These are phyloP conservation scores for Hypomecis atomaria DNA, from an alignment of 2,888 invertebrate genomes.

Conservation along the genomic window DNA sequence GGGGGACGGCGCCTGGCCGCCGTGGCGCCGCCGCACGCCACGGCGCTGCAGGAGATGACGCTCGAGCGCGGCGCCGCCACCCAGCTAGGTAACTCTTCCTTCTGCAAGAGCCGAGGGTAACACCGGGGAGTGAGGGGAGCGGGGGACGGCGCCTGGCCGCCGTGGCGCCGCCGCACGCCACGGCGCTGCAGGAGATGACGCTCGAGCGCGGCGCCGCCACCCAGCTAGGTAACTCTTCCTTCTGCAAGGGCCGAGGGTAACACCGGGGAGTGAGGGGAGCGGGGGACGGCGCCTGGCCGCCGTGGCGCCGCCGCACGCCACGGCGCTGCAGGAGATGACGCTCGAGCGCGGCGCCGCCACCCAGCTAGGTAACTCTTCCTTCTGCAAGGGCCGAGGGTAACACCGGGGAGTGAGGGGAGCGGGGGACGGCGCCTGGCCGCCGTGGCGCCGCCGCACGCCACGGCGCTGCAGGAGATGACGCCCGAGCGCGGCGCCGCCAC, in stretches of 20 bases:
- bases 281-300: slow-evolving; percentile 91
- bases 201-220: slow-evolving; percentile 92
- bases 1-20: slow-evolving; percentile 90
- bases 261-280: no score
- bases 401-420: no score
- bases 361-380: slow-evolving; percentile 88
- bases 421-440: slow-evolving; percentile 91
- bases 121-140: slow-evolving; percentile 87
- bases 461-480: slow-evolving; percentile 89
- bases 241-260: no score
- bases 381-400: no score
- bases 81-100: slow-evolving; percentile 84
- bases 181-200: slow-evolving; percentile 90
- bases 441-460: slow-evolving; percentile 89
- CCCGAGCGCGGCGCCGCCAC: slow-evolving; percentile 92
- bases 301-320: slow-evolving; percentile 89
- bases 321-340: slow-evolving; percentile 89
- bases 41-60: slow-evolving; percentile 90
- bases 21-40: slow-evolving; percentile 89
- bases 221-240: slow-evolving; percentile 84
- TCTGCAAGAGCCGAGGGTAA: no score
- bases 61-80: slow-evolving; percentile 92
- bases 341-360: slow-evolving; percentile 92
- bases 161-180: slow-evolving; percentile 89
- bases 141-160: slow-evolving; percentile 90